Conservation (phyloP, 2,797 vertebrate species). For the Cephalopachus bancanus region DNA sequence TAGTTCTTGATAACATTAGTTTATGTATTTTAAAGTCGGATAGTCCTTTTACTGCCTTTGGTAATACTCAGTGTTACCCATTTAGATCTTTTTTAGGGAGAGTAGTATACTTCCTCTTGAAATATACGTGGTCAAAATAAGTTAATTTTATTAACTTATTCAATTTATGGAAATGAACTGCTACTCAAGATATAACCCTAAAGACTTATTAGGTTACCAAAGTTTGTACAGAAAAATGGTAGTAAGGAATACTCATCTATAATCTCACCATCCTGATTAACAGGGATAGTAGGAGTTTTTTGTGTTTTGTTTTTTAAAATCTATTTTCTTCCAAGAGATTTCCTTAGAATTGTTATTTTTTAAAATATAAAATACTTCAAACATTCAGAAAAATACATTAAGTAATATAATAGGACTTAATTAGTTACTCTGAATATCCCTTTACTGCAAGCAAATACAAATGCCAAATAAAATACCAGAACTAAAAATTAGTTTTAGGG, state of each 20-base stretch:
- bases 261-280: neutral
- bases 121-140: conserved; percentile 47
- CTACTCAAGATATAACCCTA: conserved; percentile 9
- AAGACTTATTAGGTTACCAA: conserved; percentile 13
- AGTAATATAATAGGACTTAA: neutral
- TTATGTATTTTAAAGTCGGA: conserved; percentile 23
- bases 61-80: neutral
- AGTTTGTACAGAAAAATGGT: neutral
- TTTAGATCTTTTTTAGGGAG: neutral
- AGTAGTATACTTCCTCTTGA: neutral
- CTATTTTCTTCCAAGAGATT: conserved; percentile 37
- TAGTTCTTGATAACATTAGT: conserved; percentile 6
- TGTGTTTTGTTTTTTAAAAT: neutral
- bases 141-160: too few relatives aligned
- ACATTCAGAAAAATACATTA: neutral
- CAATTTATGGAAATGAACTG: neutral
- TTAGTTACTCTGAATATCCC: neutral
- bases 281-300: too few relatives aligned
- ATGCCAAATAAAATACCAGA: conserved; percentile 31
- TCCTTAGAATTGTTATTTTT: conserved; percentile 44
- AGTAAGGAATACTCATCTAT: neutral
- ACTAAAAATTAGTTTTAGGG: conserved; percentile 31
- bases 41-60: neutral
- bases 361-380: conserved; percentile 48
- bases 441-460: conserved; percentile 9